Evolutionary conservation across 2,797 vertebrate species (phyloP).

Genomic region (Scyliorhinus canicula): DNA sequence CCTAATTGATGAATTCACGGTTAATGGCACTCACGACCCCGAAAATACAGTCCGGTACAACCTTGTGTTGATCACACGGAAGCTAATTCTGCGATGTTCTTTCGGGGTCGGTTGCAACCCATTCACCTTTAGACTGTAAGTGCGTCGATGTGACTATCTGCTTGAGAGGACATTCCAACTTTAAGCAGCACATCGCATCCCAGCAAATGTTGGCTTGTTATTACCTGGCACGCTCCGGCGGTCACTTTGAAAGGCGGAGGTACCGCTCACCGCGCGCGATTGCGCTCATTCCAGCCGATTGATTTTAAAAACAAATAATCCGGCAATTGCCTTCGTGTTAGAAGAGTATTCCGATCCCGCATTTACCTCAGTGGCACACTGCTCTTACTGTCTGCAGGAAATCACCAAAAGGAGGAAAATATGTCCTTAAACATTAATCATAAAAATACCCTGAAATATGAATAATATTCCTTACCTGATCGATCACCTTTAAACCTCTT

Average conservation of each 20-base stretch:
- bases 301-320: neutral
- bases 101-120: neutral
- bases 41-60: neutral
- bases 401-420: neutral
- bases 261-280: no score
- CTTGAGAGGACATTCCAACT: neutral
- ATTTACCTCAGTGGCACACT: neutral
- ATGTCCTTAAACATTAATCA: neutral
- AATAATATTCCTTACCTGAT: neutral
- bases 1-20: neutral
- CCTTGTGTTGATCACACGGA: neutral
- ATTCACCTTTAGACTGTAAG: neutral
- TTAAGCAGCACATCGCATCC: neutral
- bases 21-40: neutral
- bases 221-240: neutral
- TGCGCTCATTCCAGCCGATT: neutral
- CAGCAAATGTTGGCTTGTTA: neutral
- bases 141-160: neutral
- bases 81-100: neutral
- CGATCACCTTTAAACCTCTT: neutral
- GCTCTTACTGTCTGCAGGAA: neutral
- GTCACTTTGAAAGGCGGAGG: neutral
- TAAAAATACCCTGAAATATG: neutral
- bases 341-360: neutral
- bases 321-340: neutral